These are phyloP conservation scores for Oligia latruncula DNA, from an alignment of 2,888 invertebrate species.

Conservation along the genomic window DNA sequence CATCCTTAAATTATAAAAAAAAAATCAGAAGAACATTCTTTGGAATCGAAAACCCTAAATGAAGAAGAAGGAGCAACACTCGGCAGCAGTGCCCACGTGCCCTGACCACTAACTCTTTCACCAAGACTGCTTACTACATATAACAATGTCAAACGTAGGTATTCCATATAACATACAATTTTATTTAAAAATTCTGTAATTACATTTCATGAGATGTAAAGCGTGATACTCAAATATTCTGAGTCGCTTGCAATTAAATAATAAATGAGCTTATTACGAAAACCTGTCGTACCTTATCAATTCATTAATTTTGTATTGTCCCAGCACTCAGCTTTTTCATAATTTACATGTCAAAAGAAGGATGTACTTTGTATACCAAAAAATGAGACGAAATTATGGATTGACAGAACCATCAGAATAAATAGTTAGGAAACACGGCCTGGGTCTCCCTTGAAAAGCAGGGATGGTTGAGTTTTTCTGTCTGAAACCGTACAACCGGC, in stretches of 20 bases:
- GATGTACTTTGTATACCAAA: constrained; percentile 7
- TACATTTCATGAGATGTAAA: not conserved
- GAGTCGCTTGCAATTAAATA: constrained; percentile 11
- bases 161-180: not conserved
- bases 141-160: not conserved
- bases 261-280: constrained; percentile 19
- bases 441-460: not conserved
- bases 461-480: not conserved
- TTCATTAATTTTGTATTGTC: constrained; percentile 14
- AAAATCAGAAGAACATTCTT: too few species aligned
- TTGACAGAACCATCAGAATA: not conserved
- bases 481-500: not conserved
- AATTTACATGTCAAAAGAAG: constrained; percentile 44
- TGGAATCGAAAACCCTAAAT: not conserved
- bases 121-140: too few species aligned
- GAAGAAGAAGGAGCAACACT: not conserved
- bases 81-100: not conserved
- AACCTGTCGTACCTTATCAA: constrained; percentile 23
- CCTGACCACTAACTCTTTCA: not conserved
- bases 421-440: not conserved
- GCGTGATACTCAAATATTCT: not conserved
- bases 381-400: constrained; percentile 6
- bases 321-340: not conserved
- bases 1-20: not conserved
- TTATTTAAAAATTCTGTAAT: not conserved